Evolutionary conservation across 2,797 vertebrate genomes (phyloP), one percentile per base, ranked within the genome.

Genomic region (Peromyscus nudipes): DNA sequence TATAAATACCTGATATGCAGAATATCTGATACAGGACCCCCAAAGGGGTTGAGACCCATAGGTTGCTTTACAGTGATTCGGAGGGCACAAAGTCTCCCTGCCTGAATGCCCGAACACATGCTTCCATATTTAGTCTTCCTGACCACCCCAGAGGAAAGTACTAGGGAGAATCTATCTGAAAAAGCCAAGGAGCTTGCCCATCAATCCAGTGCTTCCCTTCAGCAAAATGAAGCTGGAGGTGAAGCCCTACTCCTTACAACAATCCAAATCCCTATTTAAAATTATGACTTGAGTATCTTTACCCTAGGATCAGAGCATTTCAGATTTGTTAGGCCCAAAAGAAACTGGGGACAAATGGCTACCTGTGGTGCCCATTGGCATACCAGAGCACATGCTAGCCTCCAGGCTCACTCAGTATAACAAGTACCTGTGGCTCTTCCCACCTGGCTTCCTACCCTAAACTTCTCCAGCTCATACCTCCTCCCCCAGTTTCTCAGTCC

Each of bases 61-160:
- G 71, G 21, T 40, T 40, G 71, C 37, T 40, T 69, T 4, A 34
- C 23, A 11, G 27, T 4, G 77, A 34, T 23, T 16, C 4, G 52
- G 29, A 19, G 29, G 11, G 34, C 12, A 55, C 55, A 17, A 55
- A 55, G 31, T 52, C 34, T 55, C 31, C 17, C 49, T 16, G 76
- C 46, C 14, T 49, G 76, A 57, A 57, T 25, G 23, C 79, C 3
- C 16, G 25, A 23, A n/a, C 1, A 40, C 14, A 2, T 0, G 0
- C 12, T 5, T 40, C 57, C 6, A 34, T 34, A 43, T 2, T 81
- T n/a, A 43, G 76, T 27, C 34, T 75, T 55, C 49, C 43, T 62
- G 62, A 34, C n/a, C 13, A 6, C 67, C 6, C 46, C 6, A 0
- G 31, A 80, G 13, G 23, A 9, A 62, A 60, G 73, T 11, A n/a